Conservation (phyloP, 2,888 invertebrate genomes). For the Drosophila trichaetosa region DNA sequence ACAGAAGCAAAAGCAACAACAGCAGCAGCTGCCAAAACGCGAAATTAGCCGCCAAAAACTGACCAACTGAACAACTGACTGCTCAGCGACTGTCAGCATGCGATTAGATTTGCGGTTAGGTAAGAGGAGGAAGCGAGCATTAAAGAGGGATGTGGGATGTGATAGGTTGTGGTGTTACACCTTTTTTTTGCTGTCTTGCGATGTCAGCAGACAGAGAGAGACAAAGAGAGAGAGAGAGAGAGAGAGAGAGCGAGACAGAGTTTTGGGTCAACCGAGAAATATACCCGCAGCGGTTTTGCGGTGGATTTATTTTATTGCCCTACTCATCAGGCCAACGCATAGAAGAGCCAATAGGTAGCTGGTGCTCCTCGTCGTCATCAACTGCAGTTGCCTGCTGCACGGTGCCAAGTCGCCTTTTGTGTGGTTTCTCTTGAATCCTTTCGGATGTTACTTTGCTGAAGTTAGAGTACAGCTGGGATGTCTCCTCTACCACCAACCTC, state of each 20-base stretch:
- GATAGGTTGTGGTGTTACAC: neutral
- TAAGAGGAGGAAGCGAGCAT: neutral
- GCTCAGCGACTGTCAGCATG: constrained; percentile 38
- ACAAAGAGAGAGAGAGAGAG: neutral
- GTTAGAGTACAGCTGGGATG: constrained; percentile 27
- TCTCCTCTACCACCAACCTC: constrained; percentile 9
- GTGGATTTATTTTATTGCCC: constrained; percentile 79
- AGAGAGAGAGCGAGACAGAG: constrained; percentile 14
- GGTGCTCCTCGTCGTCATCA: neutral
- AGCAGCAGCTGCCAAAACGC: constrained; percentile 34
- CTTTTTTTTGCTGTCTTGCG: neutral
- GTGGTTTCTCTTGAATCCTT: constrained; percentile 69
- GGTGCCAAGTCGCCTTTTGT: constrained; percentile 49
- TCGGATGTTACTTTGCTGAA: constrained; percentile 37
- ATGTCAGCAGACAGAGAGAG: neutral
- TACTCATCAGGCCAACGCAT: constrained; percentile 44
- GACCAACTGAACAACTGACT: constrained; percentile 33
- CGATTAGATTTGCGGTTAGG: constrained; percentile 32
- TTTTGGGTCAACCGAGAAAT: constrained; percentile 74
- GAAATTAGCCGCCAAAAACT: constrained; percentile 60
- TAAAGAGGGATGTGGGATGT: neutral
- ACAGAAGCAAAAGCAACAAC: constrained; percentile 25
- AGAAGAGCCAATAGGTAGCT: constrained; percentile 1
- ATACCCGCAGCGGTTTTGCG: constrained; percentile 76
- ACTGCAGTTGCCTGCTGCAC: constrained; percentile 7